phyloP scores from a whole-genome alignment of 2,888 invertebrate species.

The Aporophyla lueneburgensis region DNA sequence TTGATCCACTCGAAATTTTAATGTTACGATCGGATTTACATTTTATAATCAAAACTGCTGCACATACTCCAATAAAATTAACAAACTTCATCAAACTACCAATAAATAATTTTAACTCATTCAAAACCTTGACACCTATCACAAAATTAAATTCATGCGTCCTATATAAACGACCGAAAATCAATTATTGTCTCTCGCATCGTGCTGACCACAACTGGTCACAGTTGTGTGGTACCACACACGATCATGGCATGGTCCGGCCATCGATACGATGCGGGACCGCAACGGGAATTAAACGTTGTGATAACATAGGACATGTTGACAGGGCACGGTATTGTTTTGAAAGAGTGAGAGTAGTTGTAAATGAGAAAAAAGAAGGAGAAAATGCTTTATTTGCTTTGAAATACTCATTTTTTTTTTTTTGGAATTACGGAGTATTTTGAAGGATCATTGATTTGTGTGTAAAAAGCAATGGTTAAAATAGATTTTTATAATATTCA shows the following conservation, averaged over 20 bases:
- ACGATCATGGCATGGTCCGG: conserved; percentile 36
- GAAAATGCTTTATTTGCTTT: neutral
- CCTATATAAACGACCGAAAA: conserved; percentile 39
- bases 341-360: neutral
- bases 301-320: conserved; percentile 34
- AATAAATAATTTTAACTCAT: conserved; percentile 11
- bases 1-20: neutral
- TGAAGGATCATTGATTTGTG: neutral
- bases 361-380: neutral
- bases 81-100: neutral
- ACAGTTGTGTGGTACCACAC: conserved; percentile 44
- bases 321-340: neutral
- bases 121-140: neutral
- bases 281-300: conserved; percentile 49
- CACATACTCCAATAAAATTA: neutral
- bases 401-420: no score
- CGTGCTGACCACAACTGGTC: conserved; percentile 47
- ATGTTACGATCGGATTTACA: neutral
- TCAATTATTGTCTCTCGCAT: conserved; percentile 55
- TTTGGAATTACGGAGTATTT: no score
- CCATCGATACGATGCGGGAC: conserved; percentile 39
- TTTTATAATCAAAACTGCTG: neutral
- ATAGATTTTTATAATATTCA: no score
- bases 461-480: no score
- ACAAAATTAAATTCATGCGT: conserved; percentile 31